A percentile compares a stretch with the other conserved stretches of the same genome.
Conservation (phyloP, 2,888 invertebrate genomes). For the Phrixothrix hirtus region DNA sequence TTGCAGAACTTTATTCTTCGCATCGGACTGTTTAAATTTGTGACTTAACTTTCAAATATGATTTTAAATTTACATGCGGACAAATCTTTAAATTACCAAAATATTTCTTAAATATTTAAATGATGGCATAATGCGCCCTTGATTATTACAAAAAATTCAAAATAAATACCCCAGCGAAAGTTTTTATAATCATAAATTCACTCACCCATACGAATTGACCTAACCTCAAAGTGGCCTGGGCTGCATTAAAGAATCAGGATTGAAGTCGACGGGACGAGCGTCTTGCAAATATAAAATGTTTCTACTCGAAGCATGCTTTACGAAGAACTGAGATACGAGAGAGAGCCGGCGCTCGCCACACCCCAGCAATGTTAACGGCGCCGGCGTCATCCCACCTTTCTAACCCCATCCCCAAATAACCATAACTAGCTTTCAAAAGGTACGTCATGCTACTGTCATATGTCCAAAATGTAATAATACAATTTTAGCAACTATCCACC, state of each 20-base stretch:
- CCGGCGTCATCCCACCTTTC: constrained; percentile 48
- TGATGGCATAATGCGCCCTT: background rate
- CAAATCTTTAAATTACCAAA: background rate
- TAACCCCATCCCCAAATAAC: constrained; percentile 26
- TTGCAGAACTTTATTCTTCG: constrained; percentile 7
- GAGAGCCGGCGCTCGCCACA: constrained; percentile 54
- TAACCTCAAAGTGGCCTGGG: constrained; percentile 30
- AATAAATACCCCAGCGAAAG: background rate
- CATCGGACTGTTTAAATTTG: background rate
- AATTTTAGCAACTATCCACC: too few relatives aligned
- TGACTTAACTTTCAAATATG: constrained; percentile 4
- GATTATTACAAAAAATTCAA: background rate
- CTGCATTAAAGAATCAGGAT: constrained; percentile 12
- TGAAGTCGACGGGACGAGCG: constrained; percentile 22
- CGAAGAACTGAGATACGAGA: constrained; percentile 52
- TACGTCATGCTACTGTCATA: constrained; percentile 27
- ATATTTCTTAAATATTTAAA: background rate
- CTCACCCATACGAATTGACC: constrained; percentile 28
- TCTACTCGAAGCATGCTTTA: constrained; percentile 46
- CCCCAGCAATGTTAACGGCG: constrained; percentile 51
- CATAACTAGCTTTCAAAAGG: constrained; percentile 27
- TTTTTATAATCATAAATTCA: constrained; percentile 10
- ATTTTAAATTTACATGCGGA: constrained; percentile 1
- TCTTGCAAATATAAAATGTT: constrained; percentile 33
- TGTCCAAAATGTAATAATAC: constrained; percentile 16